A percentile compares a stretch with the other conserved stretches of the same genome.
phyloP scores from a whole-genome alignment of 2,888 invertebrate genomes.

The Diarsia dahlii region DNA sequence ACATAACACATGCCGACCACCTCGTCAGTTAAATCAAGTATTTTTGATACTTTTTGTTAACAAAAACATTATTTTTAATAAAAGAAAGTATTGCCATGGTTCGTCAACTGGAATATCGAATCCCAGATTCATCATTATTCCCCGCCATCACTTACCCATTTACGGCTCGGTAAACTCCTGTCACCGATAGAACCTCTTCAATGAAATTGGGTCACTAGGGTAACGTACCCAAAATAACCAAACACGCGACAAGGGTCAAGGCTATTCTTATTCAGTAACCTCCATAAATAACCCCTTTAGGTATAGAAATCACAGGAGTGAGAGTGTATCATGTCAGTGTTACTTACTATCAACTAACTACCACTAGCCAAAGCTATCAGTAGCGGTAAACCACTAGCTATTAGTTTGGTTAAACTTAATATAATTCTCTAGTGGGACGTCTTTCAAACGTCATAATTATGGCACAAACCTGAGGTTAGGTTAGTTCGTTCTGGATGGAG shows the following conservation, averaged over 20 bases:
- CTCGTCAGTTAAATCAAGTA: no score
- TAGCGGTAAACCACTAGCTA: no score
- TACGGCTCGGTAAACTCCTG: not conserved
- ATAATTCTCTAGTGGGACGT: no score
- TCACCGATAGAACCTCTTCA: conserved; percentile 11
- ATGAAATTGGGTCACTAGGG: conserved; percentile 30
- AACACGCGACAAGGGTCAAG: conserved; percentile 19
- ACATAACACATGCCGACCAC: no score
- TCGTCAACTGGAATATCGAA: not conserved
- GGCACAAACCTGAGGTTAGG: no score
- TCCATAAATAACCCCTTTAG: conserved; percentile 19
- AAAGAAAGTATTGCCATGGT: not conserved
- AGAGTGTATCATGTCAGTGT: not conserved
- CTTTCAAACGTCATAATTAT: no score
- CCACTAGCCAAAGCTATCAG: no score
- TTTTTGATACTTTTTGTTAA: not conserved
- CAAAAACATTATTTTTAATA: not conserved
- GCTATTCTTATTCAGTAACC: conserved; percentile 3
- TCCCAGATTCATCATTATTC: not conserved
- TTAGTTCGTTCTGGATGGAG: no score
- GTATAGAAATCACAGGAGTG: conserved; percentile 23
- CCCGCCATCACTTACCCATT: conserved; percentile 1
- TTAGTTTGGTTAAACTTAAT: no score
- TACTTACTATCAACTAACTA: no score
- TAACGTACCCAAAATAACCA: conserved; percentile 2